phyloP scores from a whole-genome alignment of 2,113 vertebrate genomes.

The Siniperca chuatsi region DNA sequence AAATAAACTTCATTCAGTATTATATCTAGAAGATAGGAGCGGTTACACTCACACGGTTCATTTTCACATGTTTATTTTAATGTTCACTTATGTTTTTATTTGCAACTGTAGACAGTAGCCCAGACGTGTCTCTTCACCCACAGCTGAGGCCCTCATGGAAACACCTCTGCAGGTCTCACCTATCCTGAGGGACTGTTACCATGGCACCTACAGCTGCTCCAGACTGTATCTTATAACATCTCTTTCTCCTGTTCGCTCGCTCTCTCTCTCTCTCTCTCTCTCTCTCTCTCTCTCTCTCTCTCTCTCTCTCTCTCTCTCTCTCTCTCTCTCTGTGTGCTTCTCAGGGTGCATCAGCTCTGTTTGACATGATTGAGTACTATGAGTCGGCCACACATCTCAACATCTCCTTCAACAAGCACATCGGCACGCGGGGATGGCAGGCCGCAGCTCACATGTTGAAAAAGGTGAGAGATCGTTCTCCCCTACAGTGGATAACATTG shows the following conservation, averaged over 20 bases:
- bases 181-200: conserved; percentile 18
- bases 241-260: background rate
- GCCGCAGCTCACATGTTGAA: conserved; percentile 97
- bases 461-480: conserved; percentile 85
- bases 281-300: background rate
- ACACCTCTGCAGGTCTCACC: conserved; percentile 19
- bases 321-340: background rate
- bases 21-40: background rate
- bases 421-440: conserved; percentile 96
- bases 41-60: background rate
- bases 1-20: background rate
- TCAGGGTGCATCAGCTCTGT: conserved; percentile 93
- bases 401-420: conserved; percentile 97
- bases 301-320: background rate
- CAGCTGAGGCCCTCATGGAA: conserved; percentile 23
- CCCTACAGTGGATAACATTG: background rate
- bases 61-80: background rate
- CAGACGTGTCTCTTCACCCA: background rate
- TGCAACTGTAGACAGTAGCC: background rate
- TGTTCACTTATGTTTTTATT: background rate
- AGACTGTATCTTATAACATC: background rate
- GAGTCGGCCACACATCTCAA: conserved; percentile 97
- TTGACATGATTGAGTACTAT: conserved; percentile 98
- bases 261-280: background rate
- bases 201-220: conserved; percentile 29